A percentile compares a stretch with the other conserved stretches of the same genome.
Evolutionary conservation across 37 sponge, comb jelly and placozoan genomes (phyloP).

Genomic region (Geodia barretti): DNA sequence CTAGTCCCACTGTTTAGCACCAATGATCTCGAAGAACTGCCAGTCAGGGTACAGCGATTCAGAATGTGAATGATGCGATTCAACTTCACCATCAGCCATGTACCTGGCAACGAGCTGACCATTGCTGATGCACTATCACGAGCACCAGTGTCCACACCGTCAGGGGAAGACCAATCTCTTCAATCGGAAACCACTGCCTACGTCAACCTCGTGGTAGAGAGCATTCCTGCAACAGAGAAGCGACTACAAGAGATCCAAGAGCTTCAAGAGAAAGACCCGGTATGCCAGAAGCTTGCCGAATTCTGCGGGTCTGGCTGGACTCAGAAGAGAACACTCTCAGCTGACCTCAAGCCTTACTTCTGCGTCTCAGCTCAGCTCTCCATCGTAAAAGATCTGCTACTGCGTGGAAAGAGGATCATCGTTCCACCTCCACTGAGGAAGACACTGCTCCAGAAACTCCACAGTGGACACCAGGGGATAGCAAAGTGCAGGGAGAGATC

Average conservation of each 20-base stretch:
- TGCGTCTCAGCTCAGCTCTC: constrained; percentile 10
- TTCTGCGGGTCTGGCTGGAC: constrained; percentile 24
- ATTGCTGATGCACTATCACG: constrained; percentile 60
- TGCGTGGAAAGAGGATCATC: constrained; percentile 21
- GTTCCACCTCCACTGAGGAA: constrained; percentile 12
- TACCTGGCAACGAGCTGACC: constrained; percentile 51
- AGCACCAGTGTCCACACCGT: constrained; percentile 23
- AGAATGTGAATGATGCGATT: constrained; percentile 49
- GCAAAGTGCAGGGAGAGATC: constrained; percentile 37
- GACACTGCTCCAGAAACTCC: constrained; percentile 19
- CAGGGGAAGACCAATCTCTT: not conserved
- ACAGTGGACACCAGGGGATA: constrained; percentile 30
- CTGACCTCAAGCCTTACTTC: not conserved
- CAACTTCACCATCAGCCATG: constrained; percentile 49
- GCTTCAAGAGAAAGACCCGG: constrained; percentile 42
- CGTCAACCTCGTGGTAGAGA: not conserved
- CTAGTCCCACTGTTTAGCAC: constrained; percentile 45
- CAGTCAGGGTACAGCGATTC: constrained; percentile 53
- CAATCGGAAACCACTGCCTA: not conserved
- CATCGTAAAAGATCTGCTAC: constrained; percentile 9
- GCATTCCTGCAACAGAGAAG: constrained; percentile 27
- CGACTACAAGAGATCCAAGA: constrained; percentile 20
- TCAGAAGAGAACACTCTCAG: constrained; percentile 8
- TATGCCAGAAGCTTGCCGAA: constrained; percentile 8
- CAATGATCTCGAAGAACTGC: constrained; percentile 53